Base-by-base conservation (phyloP, 2,113 vertebrate genomes). In the Sander lucioperca region DNA sequence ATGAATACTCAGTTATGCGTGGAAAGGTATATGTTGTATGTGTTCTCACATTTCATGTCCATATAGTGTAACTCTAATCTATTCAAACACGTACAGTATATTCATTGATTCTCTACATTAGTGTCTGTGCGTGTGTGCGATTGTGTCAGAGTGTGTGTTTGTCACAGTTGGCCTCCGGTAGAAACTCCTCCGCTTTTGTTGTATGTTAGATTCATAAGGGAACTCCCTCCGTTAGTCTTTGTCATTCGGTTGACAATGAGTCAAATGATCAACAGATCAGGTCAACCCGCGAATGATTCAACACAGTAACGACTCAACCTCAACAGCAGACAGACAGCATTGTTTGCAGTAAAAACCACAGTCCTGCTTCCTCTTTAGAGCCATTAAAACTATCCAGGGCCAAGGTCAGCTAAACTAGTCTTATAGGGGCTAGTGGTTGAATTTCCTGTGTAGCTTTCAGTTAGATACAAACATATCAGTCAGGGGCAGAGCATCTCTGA, bases 121-220 rank as follows among this genome's bases (percentile, higher is more conserved):
- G 82, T 71, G 57, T 91, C 2, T 84, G 71, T 79, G 76, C 74
- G 74, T 83, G 79, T 83, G 53, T 74, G 63, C 27, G 65, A 19
- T 23, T 25, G 68, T 48, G 84, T 81, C 30, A 33, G 62, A 69
- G 61, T 87, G 79, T 90, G 84, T 88, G 77, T 92, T 84, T 91
- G 93, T 96, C 95, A 96, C 94, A 96, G 95, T 96, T 94, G 91
- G 86, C 92, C 93, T 88, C 95, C 94, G 94, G 95, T 95, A 93
- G 86, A 92, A 90, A 88, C 79, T 82, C 73, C 79, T 90, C 76
- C 83, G 59, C 21, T 65, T 84, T 79, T 81, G 85, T 85, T 80
- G 80, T 82, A 80, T 80, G 85, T 89, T 61, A 50, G 65, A 73
- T 83, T 84, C 88, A 61, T 33, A 48, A 80, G 63, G 65, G 68